Evolutionary conservation across 2,888 invertebrate species (phyloP).

Genomic region (Agrypnus murinus): DNA sequence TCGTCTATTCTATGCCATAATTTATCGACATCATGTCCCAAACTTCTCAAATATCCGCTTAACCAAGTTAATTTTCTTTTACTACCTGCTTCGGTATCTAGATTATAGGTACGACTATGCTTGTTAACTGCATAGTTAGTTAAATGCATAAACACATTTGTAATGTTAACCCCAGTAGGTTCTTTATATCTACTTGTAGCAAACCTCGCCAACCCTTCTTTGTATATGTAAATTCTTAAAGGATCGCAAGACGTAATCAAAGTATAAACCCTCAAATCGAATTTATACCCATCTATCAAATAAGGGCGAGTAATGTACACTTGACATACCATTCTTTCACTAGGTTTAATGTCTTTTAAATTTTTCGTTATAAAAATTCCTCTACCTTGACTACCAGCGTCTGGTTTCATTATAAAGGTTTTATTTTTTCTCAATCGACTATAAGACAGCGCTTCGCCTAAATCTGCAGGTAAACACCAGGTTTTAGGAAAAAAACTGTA

Average conservation of each 20-base stretch:
- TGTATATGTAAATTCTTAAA: slow-evolving; percentile 90
- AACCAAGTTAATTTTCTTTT: slow-evolving; percentile 82
- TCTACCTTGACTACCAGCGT: slow-evolving; percentile 91
- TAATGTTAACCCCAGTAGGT: slow-evolving; percentile 86
- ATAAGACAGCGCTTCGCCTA: slow-evolving; percentile 83
- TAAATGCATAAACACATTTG: slow-evolving; percentile 94
- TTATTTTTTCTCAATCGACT: slow-evolving; percentile 81
- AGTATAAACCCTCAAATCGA: slow-evolving; percentile 91
- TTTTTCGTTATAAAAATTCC: slow-evolving; percentile 91
- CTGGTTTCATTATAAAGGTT: slow-evolving; percentile 93
- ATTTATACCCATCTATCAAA: slow-evolving; percentile 93
- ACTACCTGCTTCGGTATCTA: slow-evolving; percentile 90
- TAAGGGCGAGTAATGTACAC: slow-evolving; percentile 84
- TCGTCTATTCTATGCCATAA: slow-evolving; percentile 92
- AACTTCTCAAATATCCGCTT: slow-evolving; percentile 81
- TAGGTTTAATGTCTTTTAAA: slow-evolving; percentile 85
- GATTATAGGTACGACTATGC: slow-evolving; percentile 88
- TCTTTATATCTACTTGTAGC: slow-evolving; percentile 92
- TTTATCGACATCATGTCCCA: slow-evolving; percentile 83
- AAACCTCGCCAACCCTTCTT: slow-evolving; percentile 92
- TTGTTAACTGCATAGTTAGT: slow-evolving; percentile 97
- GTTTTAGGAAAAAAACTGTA: slow-evolving; percentile 95
- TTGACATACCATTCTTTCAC: slow-evolving; percentile 92
- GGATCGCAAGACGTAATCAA: slow-evolving; percentile 94
- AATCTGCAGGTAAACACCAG: slow-evolving; percentile 94